Percentiles rank a stretch among this genome's conserved stretches.
These are phyloP conservation scores for Brachyalestes nurse DNA, from an alignment of 2,797 vertebrate species.

Conservation along the genomic window DNA sequence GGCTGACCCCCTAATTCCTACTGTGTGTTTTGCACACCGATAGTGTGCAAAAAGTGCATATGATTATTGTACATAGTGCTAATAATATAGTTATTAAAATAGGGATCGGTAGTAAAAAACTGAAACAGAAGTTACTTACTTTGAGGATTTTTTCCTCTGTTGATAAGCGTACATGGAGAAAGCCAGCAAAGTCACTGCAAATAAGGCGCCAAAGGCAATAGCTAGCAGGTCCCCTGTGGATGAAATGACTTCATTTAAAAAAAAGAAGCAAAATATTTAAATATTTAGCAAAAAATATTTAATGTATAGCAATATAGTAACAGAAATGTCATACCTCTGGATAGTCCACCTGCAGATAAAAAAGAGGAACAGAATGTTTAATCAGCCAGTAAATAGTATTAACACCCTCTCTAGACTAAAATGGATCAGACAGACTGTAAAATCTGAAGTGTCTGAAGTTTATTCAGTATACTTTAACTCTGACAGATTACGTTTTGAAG, in stretches of 20 bases:
- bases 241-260: neutral
- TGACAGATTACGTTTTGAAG: too few species aligned
- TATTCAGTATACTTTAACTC: too few species aligned
- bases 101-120: neutral
- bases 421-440: too few species aligned
- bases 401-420: too few species aligned
- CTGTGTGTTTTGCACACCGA: too few species aligned
- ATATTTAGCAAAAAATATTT: neutral
- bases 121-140: slow-evolving; percentile 49
- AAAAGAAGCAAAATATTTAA: neutral
- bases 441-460: too few species aligned
- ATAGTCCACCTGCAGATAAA: slow-evolving; percentile 40
- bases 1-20: too few species aligned
- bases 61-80: too few species aligned
- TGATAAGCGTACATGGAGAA: slow-evolving; percentile 59
- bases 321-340: slow-evolving; percentile 49
- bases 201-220: slow-evolving; percentile 63
- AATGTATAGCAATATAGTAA: neutral
- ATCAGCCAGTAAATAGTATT: neutral
- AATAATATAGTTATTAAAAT: too few species aligned
- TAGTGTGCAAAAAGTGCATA: too few species aligned
- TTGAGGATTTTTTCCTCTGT: slow-evolving; percentile 59
- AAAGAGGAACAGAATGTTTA: neutral
- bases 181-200: slow-evolving; percentile 60
- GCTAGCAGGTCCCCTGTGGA: slow-evolving; percentile 64